These are phyloP conservation scores for Serripes groenlandicus DNA, from an alignment of 2,888 invertebrate genomes.

Conservation along the genomic window DNA sequence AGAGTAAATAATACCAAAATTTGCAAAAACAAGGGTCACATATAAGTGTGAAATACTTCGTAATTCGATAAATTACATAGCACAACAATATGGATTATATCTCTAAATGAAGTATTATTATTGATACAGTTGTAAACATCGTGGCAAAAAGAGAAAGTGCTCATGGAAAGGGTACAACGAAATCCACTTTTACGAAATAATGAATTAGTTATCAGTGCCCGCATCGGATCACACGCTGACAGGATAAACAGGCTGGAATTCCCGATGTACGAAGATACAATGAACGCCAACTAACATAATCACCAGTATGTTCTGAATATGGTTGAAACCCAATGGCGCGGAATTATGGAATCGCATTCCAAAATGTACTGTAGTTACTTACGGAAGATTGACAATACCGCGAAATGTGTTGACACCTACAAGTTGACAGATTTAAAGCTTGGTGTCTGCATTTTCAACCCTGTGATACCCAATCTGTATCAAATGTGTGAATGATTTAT, in stretches of 20 bases:
- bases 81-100: no score
- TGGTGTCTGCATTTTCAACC: constrained; percentile 77
- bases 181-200: constrained; percentile 82
- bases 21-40: no score
- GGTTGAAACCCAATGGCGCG: constrained; percentile 69
- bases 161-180: constrained; percentile 72
- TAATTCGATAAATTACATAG: no score
- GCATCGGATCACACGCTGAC: constrained; percentile 82
- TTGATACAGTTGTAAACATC: no score
- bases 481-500: constrained; percentile 77
- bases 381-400: constrained; percentile 61
- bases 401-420: constrained; percentile 49
- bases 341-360: constrained; percentile 66
- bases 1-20: no score
- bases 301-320: constrained; percentile 75
- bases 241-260: constrained; percentile 84
- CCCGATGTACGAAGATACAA: constrained; percentile 82
- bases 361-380: constrained; percentile 73
- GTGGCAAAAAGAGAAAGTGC: no score
- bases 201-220: constrained; percentile 78
- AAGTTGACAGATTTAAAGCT: constrained; percentile 58
- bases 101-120: no score
- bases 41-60: no score
- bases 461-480: constrained; percentile 75
- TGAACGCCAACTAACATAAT: constrained; percentile 81